Base-by-base conservation (phyloP, 2,797 vertebrate species). In the Phrynocephalus vlangalii region DNA sequence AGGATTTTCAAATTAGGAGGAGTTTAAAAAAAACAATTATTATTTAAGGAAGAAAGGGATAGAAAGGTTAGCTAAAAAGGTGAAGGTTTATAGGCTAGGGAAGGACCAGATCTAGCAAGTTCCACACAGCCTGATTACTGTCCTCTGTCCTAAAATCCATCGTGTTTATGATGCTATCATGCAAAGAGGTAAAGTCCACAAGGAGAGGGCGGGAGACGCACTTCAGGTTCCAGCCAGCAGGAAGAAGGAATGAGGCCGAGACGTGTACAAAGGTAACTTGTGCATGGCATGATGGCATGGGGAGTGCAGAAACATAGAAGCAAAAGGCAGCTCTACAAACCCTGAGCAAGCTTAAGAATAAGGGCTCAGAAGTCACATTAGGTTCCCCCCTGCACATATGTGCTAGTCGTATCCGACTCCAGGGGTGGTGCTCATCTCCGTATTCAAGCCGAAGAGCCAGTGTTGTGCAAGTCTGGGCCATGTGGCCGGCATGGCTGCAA, bases 111-210 rank as follows among this genome's bases (percentile, higher is more conserved):
- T 60, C 52, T 10, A 60, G 70, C 30, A 73, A 38, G 50, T 84
- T 28, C n/a, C 5, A 60, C 6, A 8, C n/a, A 60, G 70, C 5
- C 22, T 73, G 70, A 11, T 3, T 44, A 15, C 60, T 28, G 30
- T 33, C 66, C 44, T 44, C 33, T n/a, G 16, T 18, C 52, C 22
- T 63, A 44, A 66, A 76, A 76, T 26, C 56, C 52, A 66, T 76
- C 28, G 3, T 56, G 16, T 84, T 75, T 84, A 44, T 38, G 30
- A 66, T 76, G 71, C 72, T 66, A 8, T 1, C 5, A 24, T 28
- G 56, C 38, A 38, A 76, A 85, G 73, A 85, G 73, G 26, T 85
- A 67, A 85, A 85, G 83, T 77, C 56, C 73, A 77, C 73, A 28
- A 52, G 68, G 28, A 76, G 30, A 18, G 56, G 24, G 56, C 3